Evolutionary conservation across 2,113 vertebrate genomes (phyloP).

Genomic region (Natator depressus): DNA sequence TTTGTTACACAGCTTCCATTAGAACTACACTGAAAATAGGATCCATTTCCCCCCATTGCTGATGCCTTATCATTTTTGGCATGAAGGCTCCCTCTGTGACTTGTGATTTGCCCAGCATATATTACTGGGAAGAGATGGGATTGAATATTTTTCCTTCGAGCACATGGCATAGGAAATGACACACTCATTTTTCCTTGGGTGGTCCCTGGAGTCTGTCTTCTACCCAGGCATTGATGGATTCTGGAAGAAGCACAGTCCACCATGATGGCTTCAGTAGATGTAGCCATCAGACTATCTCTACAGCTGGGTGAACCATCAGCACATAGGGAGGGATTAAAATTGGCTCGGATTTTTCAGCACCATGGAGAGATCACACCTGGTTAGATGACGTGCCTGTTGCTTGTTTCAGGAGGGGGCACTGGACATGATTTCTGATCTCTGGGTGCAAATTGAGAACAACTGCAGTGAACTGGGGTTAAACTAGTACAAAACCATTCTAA

Average conservation of each 20-base stretch:
- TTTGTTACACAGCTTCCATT: background rate
- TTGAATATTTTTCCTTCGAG: background rate
- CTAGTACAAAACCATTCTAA: background rate
- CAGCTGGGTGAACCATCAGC: background rate
- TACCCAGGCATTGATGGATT: background rate
- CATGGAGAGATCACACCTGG: background rate
- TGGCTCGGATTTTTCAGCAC: rapidly evolving
- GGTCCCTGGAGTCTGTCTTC: background rate
- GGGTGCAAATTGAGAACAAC: background rate
- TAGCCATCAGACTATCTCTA: background rate
- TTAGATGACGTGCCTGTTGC: background rate
- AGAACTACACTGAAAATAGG: background rate
- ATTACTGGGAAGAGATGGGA: background rate
- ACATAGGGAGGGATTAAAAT: background rate
- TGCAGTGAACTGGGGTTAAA: background rate
- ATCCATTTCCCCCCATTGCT: background rate
- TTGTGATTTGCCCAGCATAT: background rate
- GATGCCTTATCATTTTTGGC: background rate
- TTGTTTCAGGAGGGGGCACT: rapidly evolving
- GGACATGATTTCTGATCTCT: background rate
- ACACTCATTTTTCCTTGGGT: background rate
- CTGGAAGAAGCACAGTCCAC: background rate
- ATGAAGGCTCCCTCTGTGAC: background rate
- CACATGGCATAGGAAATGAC: background rate
- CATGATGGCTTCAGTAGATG: background rate